Evolutionary conservation across 2,888 invertebrate genomes (phyloP).

Genomic region (Sinentomon sp.): DNA sequence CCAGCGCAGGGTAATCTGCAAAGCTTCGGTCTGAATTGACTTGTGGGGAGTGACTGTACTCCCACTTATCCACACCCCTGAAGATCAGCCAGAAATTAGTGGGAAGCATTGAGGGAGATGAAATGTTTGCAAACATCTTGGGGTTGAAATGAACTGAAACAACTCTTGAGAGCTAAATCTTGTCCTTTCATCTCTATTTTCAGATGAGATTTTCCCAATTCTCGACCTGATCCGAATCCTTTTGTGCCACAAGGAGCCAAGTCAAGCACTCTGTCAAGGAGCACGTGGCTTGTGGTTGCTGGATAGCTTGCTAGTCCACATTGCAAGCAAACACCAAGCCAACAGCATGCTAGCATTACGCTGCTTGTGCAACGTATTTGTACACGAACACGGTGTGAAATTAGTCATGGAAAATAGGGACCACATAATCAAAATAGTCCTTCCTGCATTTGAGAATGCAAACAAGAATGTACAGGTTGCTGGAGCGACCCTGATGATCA

Average conservation of each 20-base stretch:
- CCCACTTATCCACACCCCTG: too few relatives aligned
- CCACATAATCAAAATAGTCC: conserved; percentile 26
- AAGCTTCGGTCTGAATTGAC: too few relatives aligned
- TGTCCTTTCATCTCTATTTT: conserved; percentile 12
- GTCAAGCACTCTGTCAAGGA: too few relatives aligned
- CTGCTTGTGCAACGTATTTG: conserved; percentile 52
- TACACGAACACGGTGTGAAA: conserved; percentile 34
- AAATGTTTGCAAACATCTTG: too few relatives aligned
- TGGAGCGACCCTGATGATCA: conserved; percentile 38
- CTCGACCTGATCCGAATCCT: conserved; percentile 54
- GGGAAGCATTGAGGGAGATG: too few relatives aligned
- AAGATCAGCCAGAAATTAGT: too few relatives aligned
- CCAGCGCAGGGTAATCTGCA: too few relatives aligned
- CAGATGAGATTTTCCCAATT: conserved; percentile 57
- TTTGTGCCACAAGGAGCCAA: conserved; percentile 22
- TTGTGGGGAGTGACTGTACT: too few relatives aligned
- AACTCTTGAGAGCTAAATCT: not conserved
- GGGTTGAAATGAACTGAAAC: too few relatives aligned
- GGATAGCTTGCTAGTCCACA: conserved; percentile 19
- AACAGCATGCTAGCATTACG: conserved; percentile 53
- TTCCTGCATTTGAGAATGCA: conserved; percentile 26
- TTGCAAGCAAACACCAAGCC: conserved; percentile 26
- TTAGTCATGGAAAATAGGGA: conserved; percentile 30
- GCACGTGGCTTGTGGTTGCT: too few relatives aligned
- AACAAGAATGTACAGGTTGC: conserved; percentile 43